A percentile compares a stretch with the other conserved stretches of the same genome.
phyloP scores from a whole-genome alignment of 1,140 invertebrate species.

The Drosophila navojoa region DNA sequence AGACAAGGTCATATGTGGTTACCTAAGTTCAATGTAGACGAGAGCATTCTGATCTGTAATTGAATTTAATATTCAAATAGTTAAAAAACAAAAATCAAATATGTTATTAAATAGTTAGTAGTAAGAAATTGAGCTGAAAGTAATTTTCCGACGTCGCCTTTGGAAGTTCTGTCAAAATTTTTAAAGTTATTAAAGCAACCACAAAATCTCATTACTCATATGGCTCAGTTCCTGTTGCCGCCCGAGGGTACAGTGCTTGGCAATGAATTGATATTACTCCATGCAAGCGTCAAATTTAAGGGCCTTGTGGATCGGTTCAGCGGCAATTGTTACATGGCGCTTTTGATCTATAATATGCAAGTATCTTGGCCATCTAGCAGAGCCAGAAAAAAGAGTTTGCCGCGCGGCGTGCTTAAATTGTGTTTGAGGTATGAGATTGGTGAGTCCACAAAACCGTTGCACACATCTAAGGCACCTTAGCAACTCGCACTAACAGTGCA shows the following conservation, averaged over 20 bases:
- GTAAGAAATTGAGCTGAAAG: no score
- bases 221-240: conserved; percentile 46
- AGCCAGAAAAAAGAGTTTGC: conserved; percentile 23
- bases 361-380: conserved; percentile 32
- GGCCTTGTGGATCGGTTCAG: not conserved
- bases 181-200: conserved; percentile 7
- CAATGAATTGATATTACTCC: conserved; percentile 41
- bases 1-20: no score
- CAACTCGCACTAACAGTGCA: no score
- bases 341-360: conserved; percentile 37
- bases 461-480: no score
- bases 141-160: conserved; percentile 8
- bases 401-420: conserved; percentile 25
- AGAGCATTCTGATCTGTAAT: no score
- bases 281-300: conserved; percentile 32
- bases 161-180: conserved; percentile 57
- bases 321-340: conserved; percentile 29
- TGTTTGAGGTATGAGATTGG: conserved; percentile 43
- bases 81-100: conserved; percentile 19
- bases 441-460: conserved; percentile 35
- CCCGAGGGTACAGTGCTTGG: conserved; percentile 44
- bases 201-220: conserved; percentile 1
- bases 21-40: no score
- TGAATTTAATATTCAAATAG: no score
- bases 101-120: no score